Evolutionary conservation across 1,140 invertebrate genomes (phyloP).

Genomic region (Drosophila kohkoa): DNA sequence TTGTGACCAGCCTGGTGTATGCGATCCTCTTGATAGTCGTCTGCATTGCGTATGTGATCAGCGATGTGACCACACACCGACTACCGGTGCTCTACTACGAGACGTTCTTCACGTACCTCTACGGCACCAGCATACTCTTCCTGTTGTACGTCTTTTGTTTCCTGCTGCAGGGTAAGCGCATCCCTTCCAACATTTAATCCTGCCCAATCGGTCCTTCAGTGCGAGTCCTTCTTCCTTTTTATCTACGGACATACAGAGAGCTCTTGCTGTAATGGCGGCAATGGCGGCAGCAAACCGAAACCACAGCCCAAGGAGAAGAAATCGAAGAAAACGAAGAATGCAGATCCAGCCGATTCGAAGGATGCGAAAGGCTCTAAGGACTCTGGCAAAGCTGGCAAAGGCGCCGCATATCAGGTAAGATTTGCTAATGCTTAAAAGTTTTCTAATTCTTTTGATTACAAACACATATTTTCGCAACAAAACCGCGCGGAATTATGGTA

Average conservation of each 20-base stretch:
- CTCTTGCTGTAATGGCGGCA: conserved; percentile 89
- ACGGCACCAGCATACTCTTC: conserved; percentile 97
- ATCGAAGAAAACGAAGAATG: conserved; percentile 89
- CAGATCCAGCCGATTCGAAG: conserved; percentile 86
- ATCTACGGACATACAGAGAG: conserved; percentile 87
- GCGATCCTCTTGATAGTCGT: conserved; percentile 96
- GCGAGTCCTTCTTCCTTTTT: not conserved
- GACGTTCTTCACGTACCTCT: conserved; percentile 98
- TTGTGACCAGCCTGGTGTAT: conserved; percentile 97
- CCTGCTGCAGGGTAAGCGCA: conserved; percentile 90
- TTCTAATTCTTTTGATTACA: no score
- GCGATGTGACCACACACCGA: conserved; percentile 96
- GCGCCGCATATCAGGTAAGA: conserved; percentile 87
- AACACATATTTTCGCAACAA: no score
- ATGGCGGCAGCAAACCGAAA: conserved; percentile 87
- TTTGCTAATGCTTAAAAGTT: no score
- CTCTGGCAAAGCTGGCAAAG: conserved; percentile 86
- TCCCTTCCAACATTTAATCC: not conserved
- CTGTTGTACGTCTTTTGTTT: conserved; percentile 98
- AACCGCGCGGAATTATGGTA: no score
- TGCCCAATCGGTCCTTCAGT: not conserved
- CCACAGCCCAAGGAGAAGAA: conserved; percentile 91
- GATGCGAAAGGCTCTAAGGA: conserved; percentile 86
- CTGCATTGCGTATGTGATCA: conserved; percentile 96
- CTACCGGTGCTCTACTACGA: conserved; percentile 96